Base-by-base conservation (phyloP, 2,797 vertebrate species). In the Spinibarbus caldwelli region DNA sequence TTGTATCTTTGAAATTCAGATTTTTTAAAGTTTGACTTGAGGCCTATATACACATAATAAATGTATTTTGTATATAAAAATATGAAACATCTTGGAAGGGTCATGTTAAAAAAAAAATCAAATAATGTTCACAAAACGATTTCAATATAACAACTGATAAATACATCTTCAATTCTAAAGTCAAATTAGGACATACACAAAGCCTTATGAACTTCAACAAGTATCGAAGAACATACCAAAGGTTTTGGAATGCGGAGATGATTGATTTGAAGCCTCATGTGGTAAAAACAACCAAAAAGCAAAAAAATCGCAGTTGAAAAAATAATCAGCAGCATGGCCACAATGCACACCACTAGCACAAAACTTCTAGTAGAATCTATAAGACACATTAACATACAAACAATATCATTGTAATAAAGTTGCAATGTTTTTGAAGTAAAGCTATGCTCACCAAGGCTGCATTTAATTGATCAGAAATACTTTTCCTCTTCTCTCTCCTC, bases 161-260 rank as follows among this genome's bases (percentile, higher is more conserved):
- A 31, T 21, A 9, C 72, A 52, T 26, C 21, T 38, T 57, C 3
- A 38, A 57, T n/a, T 77, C 11, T 38, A 10, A 34, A 75, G 19
- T 54, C 11, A 76, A 75, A n/a, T 9, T 26, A 41, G 15, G 52
- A 31, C 0, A 23, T 52, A 57, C 12, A 14, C 19, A 1, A 64
- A 54, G 21, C 23, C 47, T 64, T 41, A 64, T 43, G 11, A 43
- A 43, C 62, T 9, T 29, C 1, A n/a, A 43, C 5, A 26, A 9
- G 43, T 70, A 45, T 62, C 59, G 6, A 38, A 9, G 5, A 3
- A 88, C 87, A 54, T 88, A 92, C 91, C 91, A 91, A 86, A 10
- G 38, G 4, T 17, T 34, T 23, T 23, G 91, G 91, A 52, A 49
- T 31, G 34, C 2, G 2, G 34, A 23, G n/a, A 19, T 72, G n/a